Percentiles rank a stretch among this genome's conserved stretches.
Evolutionary conservation across 2,888 invertebrate genomes (phyloP).

Genomic region (Tenthredo livida): DNA sequence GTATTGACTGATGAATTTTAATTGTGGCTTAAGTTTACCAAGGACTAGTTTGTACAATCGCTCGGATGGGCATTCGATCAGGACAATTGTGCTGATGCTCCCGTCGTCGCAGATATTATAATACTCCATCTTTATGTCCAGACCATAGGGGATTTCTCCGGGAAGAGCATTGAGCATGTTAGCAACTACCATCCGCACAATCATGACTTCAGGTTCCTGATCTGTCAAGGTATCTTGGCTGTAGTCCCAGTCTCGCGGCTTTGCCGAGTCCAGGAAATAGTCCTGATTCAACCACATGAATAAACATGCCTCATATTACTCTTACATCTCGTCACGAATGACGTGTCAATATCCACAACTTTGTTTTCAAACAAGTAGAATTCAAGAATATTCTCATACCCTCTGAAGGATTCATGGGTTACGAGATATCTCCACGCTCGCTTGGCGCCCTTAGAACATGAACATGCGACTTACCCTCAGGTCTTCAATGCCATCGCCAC

Average conservation of each 20-base stretch:
- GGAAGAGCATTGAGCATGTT: conserved; percentile 91
- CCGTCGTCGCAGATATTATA: conserved; percentile 82
- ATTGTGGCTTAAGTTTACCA: conserved; percentile 84
- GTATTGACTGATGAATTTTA: conserved; percentile 83
- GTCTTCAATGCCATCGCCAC: conserved; percentile 87
- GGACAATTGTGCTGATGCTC: conserved; percentile 81
- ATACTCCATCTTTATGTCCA: conserved; percentile 85
- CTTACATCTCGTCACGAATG: conserved; percentile 5
- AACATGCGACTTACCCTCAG: conserved; percentile 81
- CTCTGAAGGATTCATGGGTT: background rate
- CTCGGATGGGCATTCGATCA: conserved; percentile 83
- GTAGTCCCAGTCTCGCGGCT: conserved; percentile 85
- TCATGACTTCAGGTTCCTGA: conserved; percentile 85
- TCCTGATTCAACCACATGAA: conserved; percentile 77
- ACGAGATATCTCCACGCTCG: background rate
- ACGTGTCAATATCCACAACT: background rate
- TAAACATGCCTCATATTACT: background rate
- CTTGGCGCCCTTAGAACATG: background rate
- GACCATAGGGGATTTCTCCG: conserved; percentile 92
- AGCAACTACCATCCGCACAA: conserved; percentile 88
- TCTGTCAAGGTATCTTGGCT: conserved; percentile 86
- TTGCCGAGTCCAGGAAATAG: conserved; percentile 85
- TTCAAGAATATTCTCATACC: background rate
- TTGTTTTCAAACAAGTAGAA: background rate
- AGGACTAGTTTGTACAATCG: conserved; percentile 84